These are phyloP conservation scores for Chaetops frenatus DNA, from an alignment of 2,113 vertebrate species.

Conservation along the genomic window DNA sequence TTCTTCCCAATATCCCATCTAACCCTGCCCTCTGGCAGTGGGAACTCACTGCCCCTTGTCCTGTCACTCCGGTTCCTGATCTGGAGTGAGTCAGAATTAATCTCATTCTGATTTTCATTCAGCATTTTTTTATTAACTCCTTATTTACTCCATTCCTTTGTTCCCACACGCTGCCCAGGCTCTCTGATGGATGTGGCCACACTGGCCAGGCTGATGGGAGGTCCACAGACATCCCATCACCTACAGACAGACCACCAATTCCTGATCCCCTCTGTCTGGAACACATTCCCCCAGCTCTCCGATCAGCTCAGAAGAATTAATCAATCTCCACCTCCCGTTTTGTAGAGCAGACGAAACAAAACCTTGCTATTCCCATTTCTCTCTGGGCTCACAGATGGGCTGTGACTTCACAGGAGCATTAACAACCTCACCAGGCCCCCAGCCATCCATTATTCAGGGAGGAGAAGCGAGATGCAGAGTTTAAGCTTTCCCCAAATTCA, in stretches of 20 bases:
- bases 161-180: neutral
- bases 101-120: neutral
- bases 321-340: neutral
- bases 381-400: neutral
- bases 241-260: accelerated
- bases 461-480: neutral
- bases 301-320: neutral
- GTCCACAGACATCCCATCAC: neutral
- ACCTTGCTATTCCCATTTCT: neutral
- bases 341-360: neutral
- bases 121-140: neutral
- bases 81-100: neutral
- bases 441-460: neutral
- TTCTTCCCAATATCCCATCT: neutral
- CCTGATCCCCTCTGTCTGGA: neutral
- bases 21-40: neutral
- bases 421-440: neutral
- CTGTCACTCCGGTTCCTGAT: neutral
- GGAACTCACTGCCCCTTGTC: neutral
- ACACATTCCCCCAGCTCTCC: neutral
- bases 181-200: neutral
- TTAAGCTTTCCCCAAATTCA: neutral
- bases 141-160: neutral
- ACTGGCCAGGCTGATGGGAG: neutral
- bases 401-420: neutral